Base-by-base conservation (phyloP, 2,888 invertebrate species). In the Xanthia icteritia region DNA sequence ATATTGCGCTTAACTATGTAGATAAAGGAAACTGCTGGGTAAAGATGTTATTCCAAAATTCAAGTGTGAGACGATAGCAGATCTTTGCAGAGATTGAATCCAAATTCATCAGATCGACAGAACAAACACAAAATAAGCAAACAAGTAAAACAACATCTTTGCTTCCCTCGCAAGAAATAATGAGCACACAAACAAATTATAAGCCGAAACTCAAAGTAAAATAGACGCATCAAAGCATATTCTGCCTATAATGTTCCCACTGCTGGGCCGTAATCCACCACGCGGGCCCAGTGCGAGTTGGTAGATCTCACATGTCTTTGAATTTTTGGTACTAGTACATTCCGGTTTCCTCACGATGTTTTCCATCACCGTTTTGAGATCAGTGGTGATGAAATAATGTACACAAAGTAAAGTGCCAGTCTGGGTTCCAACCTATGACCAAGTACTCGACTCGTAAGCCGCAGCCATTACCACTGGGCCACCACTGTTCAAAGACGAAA, bases 81-180 rank as follows among this genome's bases (percentile, higher is more conserved):
- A 51, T 11, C 39, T 78, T 31, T 17, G 20, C 48, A 42, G 13
- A 73, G 11, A 1, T 27, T 11, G 6, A 60, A 4, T 8, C 17
- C 8, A 8, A 31, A 70, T 23, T 36, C 11, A 77, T 23, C n/a
- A n/a, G 23, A 56, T 48, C 11, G 2, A 13, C 63, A 8, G 13
- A 60, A 61, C n/a, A 75, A 61, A 9, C 8, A 20, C 8, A 48
- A 71, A 77, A 45, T 27, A 70, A 79, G 54, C 45, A 15, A 27
- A 70, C 54, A 63, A 77, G 27, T 70, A 4, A 70, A 77, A 63
- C 36, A 78, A 45, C 17, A 36, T 42, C 6, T 36, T 51, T 51
- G 27, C 31, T 39, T 4, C 51, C 39, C 31, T 56, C 11, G 42
- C 81, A 58, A 60, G 58, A 58, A 73, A 45, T 82, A 76, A 82